Percentiles rank a stretch among this genome's conserved stretches.
Evolutionary conservation across 2,888 invertebrate genomes (phyloP).

Genomic region (Podotricha telesiphe): DNA sequence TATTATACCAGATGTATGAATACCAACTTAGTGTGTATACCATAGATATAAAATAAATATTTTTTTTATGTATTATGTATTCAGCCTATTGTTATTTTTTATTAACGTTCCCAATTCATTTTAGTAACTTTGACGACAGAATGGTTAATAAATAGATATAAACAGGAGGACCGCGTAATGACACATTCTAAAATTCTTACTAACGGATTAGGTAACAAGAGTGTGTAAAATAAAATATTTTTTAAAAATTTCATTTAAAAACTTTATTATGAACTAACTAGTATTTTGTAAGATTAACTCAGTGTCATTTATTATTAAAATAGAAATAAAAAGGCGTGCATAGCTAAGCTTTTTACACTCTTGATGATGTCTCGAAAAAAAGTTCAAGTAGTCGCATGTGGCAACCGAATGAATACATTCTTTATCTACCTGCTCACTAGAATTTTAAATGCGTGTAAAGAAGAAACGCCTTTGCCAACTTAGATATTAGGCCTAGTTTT

Average conservation of each 20-base stretch:
- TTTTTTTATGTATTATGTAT: background rate
- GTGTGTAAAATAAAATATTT: too few species aligned
- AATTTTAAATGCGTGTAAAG: constrained; percentile 41
- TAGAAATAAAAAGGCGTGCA: background rate
- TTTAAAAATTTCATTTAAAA: too few species aligned
- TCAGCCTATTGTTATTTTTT: background rate
- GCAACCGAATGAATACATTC: constrained; percentile 49
- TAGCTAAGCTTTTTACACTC: constrained; percentile 7
- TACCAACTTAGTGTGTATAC: too few species aligned
- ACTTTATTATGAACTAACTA: too few species aligned
- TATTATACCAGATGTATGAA: too few species aligned
- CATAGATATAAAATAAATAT: too few species aligned
- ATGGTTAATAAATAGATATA: background rate
- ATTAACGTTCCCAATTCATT: background rate
- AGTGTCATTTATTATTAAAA: background rate
- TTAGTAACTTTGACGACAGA: background rate
- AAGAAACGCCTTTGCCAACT: constrained; percentile 39
- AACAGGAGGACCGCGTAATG: background rate
- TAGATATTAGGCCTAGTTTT: constrained; percentile 42
- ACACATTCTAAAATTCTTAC: background rate
- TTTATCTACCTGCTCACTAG: constrained; percentile 48
- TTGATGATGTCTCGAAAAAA: constrained; percentile 40
- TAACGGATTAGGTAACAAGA: background rate
- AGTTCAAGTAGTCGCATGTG: constrained; percentile 50
- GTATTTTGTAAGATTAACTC: too few species aligned